These are phyloP conservation scores for Noctua fimbriata DNA, from an alignment of 2,888 invertebrate genomes.

Conservation along the genomic window DNA sequence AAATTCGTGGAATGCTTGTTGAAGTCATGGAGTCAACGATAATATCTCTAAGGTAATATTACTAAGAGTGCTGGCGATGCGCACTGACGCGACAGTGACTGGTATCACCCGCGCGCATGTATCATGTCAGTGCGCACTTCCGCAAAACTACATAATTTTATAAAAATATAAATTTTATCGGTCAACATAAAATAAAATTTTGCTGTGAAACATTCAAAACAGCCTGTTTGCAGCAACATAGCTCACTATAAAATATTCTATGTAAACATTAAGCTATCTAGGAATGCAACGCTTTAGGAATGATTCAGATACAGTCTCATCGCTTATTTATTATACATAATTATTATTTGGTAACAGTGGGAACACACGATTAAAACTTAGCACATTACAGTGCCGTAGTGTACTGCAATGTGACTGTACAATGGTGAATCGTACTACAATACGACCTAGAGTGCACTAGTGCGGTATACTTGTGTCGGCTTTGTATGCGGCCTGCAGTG, in stretches of 20 bases:
- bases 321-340: constrained; percentile 68
- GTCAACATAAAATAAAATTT: constrained; percentile 63
- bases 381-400: constrained; percentile 41
- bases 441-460: constrained; percentile 33
- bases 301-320: constrained; percentile 78
- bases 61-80: constrained; percentile 15
- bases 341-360: constrained; percentile 78
- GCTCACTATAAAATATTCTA: constrained; percentile 53
- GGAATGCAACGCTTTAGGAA: constrained; percentile 75
- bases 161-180: constrained; percentile 62
- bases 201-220: constrained; percentile 51
- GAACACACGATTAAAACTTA: constrained; percentile 59
- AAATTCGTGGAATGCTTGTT: constrained; percentile 83
- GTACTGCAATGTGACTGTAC: neutral
- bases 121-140: constrained; percentile 20
- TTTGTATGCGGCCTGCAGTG: neutral
- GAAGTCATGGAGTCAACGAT: constrained; percentile 84
- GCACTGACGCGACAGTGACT: constrained; percentile 1
- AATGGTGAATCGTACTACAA: constrained; percentile 32
- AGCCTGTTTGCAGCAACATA: constrained; percentile 49
- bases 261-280: constrained; percentile 66
- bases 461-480: constrained; percentile 32
- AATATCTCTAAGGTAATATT: constrained; percentile 45
- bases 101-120: no score
- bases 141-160: constrained; percentile 44